Evolutionary conservation across 1,140 invertebrate genomes (phyloP).

Genomic region (Druon quercuslanigerum): DNA sequence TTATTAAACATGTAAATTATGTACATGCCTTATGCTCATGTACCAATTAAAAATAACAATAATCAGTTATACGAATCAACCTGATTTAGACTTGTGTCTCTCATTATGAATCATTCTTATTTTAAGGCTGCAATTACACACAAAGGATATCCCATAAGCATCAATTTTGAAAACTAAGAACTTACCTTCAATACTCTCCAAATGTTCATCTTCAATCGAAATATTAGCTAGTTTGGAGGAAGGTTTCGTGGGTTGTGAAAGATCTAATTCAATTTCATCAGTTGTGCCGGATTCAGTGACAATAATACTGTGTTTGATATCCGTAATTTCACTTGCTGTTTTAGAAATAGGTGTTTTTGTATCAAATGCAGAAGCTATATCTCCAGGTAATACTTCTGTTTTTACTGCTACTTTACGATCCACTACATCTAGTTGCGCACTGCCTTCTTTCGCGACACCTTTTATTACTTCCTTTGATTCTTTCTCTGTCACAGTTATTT

Average conservation of each 20-base stretch:
- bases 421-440: constrained; percentile 63
- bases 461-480: constrained; percentile 68
- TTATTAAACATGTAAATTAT: too few relatives aligned
- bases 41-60: too few relatives aligned
- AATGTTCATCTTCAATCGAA: constrained; percentile 62
- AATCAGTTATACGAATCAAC: too few relatives aligned
- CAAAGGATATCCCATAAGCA: background rate
- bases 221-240: constrained; percentile 60
- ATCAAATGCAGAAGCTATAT: constrained; percentile 62
- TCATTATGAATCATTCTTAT: background rate
- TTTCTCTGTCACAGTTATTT: constrained; percentile 66
- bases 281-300: constrained; percentile 74
- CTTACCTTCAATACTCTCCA: constrained; percentile 77
- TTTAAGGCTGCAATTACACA: background rate
- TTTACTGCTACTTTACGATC: constrained; percentile 68
- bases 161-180: constrained; percentile 47
- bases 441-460: constrained; percentile 68
- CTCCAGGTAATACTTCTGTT: constrained; percentile 68
- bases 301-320: constrained; percentile 74
- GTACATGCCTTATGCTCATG: too few relatives aligned
- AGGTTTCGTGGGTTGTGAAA: constrained; percentile 68
- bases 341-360: constrained; percentile 58
- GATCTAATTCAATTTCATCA: constrained; percentile 73
- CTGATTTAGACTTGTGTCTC: background rate
- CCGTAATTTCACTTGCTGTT: constrained; percentile 65